Conservation (phyloP, 2,113 vertebrate genomes). For the Actenoides lindsayi region DNA sequence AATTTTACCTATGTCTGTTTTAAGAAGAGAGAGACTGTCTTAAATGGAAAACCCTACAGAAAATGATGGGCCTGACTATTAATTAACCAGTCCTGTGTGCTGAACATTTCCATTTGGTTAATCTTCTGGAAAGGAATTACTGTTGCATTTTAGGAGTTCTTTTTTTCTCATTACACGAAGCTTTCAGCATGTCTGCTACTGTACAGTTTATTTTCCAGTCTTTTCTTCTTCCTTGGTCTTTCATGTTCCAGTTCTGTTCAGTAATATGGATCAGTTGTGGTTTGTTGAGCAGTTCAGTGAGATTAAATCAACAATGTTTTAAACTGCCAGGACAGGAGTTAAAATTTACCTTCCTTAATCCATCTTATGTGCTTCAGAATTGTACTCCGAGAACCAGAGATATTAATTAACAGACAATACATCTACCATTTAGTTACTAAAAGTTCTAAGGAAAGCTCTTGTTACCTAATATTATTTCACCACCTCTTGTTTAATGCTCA, state of each 20-base stretch:
- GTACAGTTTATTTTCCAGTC: background rate
- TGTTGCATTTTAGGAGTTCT: slow-evolving; percentile 31
- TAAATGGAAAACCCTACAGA: slow-evolving; percentile 34
- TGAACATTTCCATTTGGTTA: slow-evolving; percentile 58
- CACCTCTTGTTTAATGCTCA: background rate
- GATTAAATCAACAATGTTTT: slow-evolving; percentile 48
- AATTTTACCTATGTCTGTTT: background rate
- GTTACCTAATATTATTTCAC: background rate
- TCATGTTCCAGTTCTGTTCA: background rate
- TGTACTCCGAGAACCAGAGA: slow-evolving; percentile 7
- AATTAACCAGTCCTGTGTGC: slow-evolving; percentile 49
- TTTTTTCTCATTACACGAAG: slow-evolving; percentile 24
- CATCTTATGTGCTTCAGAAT: background rate
- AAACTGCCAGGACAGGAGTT: slow-evolving; percentile 39
- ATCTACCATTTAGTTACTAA: background rate
- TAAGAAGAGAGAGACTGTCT: background rate
- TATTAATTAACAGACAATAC: slow-evolving; percentile 40
- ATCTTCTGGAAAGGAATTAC: slow-evolving; percentile 65
- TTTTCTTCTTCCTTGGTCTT: slow-evolving; percentile 27
- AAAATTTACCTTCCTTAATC: slow-evolving; percentile 64
- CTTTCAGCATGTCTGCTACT: slow-evolving; percentile 16
- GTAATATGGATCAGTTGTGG: slow-evolving; percentile 27
- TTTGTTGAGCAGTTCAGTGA: slow-evolving; percentile 40
- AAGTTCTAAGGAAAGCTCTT: background rate
- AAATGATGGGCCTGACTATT: slow-evolving; percentile 49